phyloP scores from a whole-genome alignment of 2,797 vertebrate species.

The Urocyon cinereoargenteus region DNA sequence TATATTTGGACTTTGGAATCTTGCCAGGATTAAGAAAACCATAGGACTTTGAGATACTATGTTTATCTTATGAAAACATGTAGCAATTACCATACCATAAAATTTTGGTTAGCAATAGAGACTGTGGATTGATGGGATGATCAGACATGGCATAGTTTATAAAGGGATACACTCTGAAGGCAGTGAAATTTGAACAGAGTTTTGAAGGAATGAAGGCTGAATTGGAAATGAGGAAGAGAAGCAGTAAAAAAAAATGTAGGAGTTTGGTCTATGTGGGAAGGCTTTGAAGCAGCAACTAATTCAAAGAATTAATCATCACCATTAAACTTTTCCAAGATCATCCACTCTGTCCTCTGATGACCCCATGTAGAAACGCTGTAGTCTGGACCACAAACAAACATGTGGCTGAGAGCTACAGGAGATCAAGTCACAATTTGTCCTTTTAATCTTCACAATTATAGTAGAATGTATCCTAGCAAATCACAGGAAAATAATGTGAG shows the following conservation, averaged over 20 bases:
- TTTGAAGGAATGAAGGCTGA: not conserved
- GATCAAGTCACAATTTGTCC: not conserved
- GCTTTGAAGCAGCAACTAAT: conserved; percentile 16
- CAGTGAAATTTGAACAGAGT: not conserved
- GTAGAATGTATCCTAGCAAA: not conserved
- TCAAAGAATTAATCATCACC: conserved; percentile 20
- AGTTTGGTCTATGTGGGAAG: not conserved
- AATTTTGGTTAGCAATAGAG: not conserved
- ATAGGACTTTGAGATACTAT: not conserved
- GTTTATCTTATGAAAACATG: not conserved
- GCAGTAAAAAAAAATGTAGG: not conserved
- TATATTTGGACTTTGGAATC: not conserved
- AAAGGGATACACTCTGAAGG: not conserved
- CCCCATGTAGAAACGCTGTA: not conserved
- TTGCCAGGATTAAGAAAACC: not conserved
- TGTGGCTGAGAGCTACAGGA: not conserved
- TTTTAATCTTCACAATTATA: not conserved
- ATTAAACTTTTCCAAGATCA: not conserved
- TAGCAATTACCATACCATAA: not conserved
- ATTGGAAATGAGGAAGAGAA: not conserved
- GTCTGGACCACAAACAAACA: not conserved
- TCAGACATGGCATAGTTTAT: not conserved
- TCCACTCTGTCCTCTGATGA: not conserved
- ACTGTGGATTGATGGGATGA: not conserved
- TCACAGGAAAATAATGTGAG: not conserved